A percentile compares a stretch with the other conserved stretches of the same genome.
Evolutionary conservation across 2,113 vertebrate species (phyloP).

Genomic region (Tinamus guttatus): DNA sequence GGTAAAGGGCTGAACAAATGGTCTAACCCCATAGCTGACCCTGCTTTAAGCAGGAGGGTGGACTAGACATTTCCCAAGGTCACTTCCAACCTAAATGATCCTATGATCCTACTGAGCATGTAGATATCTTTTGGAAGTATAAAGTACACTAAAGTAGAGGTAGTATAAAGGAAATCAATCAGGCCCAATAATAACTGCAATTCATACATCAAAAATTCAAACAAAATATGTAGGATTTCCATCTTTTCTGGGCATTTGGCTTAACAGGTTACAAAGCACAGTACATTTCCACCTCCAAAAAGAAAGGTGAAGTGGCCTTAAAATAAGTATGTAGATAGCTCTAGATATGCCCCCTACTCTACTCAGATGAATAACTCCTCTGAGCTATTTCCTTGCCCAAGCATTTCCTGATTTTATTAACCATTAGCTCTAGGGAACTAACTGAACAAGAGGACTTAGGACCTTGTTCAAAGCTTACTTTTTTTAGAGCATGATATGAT

Average conservation of each 20-base stretch:
- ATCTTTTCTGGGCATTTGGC: background rate
- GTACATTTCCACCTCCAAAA: background rate
- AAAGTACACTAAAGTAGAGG: background rate
- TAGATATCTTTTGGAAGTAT: background rate
- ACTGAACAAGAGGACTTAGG: background rate
- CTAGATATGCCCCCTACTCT: background rate
- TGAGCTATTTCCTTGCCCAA: background rate
- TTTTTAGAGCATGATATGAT: background rate
- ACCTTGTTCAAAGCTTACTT: background rate
- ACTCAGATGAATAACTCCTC: background rate
- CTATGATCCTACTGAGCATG: background rate
- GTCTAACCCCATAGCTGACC: background rate
- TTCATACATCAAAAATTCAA: background rate
- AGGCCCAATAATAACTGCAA: background rate
- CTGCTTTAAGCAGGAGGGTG: background rate
- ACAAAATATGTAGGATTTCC: background rate
- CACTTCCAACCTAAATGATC: background rate
- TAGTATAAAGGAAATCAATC: background rate
- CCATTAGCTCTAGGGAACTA: background rate
- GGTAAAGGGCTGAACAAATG: background rate
- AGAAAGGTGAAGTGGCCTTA: background rate
- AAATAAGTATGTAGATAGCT: background rate
- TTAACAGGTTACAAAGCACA: background rate
- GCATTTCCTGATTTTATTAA: slow-evolving; percentile 16
- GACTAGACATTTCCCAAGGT: background rate